These are phyloP conservation scores for Catocala fraxini DNA, from an alignment of 2,888 invertebrate genomes.

Conservation along the genomic window DNA sequence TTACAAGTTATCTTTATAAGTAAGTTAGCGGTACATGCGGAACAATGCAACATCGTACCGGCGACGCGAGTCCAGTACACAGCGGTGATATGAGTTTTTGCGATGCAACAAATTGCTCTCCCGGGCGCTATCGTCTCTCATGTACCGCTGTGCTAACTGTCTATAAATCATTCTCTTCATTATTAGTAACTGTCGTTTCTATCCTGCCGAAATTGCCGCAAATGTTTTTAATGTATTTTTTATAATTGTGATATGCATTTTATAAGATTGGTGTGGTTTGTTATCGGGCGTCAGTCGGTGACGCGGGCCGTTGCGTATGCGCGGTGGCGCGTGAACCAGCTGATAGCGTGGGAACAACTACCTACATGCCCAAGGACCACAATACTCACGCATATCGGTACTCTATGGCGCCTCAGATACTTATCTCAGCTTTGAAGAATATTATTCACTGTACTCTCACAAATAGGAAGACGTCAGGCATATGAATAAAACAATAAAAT, in stretches of 20 bases:
- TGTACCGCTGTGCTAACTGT: slow-evolving; percentile 65
- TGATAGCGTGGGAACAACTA: slow-evolving; percentile 83
- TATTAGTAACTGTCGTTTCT: slow-evolving; percentile 46
- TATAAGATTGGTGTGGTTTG: slow-evolving; percentile 36
- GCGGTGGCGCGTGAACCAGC: slow-evolving; percentile 79
- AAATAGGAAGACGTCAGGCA: slow-evolving; percentile 1
- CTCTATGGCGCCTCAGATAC: slow-evolving; percentile 43
- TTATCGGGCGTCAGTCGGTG: slow-evolving; percentile 57
- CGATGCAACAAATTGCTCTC: slow-evolving; percentile 68
- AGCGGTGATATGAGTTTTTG: slow-evolving; percentile 68
- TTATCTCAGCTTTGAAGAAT: not conserved
- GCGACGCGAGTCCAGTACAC: slow-evolving; percentile 45
- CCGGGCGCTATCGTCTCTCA: slow-evolving; percentile 58
- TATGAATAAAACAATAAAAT: slow-evolving; percentile 14
- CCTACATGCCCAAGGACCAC: slow-evolving; percentile 63
- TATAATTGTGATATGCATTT: slow-evolving; percentile 9
- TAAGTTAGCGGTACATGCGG: slow-evolving; percentile 42
- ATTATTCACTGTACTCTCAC: not conserved
- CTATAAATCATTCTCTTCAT: slow-evolving; percentile 69
- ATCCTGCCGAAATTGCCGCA: slow-evolving; percentile 29
- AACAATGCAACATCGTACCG: slow-evolving; percentile 42
- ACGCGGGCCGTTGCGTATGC: slow-evolving; percentile 66
- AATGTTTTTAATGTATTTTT: slow-evolving; percentile 19
- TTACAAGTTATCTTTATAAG: slow-evolving; percentile 28
- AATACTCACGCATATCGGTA: slow-evolving; percentile 26